Evolutionary conservation across 2,888 invertebrate species (phyloP).

Genomic region (Papilio demoleus): DNA sequence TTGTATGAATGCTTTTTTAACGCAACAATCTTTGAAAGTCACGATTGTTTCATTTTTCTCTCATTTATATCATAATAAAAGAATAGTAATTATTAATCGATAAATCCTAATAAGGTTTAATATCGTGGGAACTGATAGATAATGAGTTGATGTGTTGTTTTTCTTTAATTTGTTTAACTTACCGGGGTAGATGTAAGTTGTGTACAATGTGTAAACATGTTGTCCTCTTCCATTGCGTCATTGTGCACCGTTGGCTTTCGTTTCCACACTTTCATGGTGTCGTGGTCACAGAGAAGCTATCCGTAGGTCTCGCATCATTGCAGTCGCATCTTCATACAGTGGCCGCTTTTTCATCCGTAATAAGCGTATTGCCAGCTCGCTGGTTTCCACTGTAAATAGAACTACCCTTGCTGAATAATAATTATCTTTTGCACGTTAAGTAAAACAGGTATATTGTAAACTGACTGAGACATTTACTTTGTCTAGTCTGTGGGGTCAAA

Average conservation of each 20-base stretch:
- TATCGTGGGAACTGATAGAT: neutral
- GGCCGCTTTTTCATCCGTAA: constrained; percentile 35
- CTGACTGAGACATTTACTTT: neutral
- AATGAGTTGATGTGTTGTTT: neutral
- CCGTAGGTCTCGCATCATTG: constrained; percentile 34
- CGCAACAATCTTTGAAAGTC: neutral
- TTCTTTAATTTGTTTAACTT: constrained; percentile 4
- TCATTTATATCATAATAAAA: neutral
- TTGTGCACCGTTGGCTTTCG: constrained; percentile 13
- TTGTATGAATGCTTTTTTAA: no score
- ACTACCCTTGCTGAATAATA: constrained; percentile 30
- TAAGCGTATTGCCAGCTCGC: constrained; percentile 32
- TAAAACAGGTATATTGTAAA: constrained; percentile 35
- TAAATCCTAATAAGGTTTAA: constrained; percentile 1
- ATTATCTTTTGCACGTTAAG: constrained; percentile 31
- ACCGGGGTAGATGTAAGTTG: neutral
- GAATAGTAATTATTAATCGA: neutral
- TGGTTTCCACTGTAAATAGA: constrained; percentile 36
- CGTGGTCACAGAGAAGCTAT: constrained; percentile 25
- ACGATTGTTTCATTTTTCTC: neutral
- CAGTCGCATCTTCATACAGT: constrained; percentile 29
- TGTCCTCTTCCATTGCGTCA: constrained; percentile 19
- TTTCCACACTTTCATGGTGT: constrained; percentile 34
- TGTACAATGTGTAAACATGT: neutral
- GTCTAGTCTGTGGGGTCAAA: neutral